A percentile compares a stretch with the other conserved stretches of the same genome.
Conservation (phyloP, 1,140 invertebrate species). For the Drosophila yakuba region DNA sequence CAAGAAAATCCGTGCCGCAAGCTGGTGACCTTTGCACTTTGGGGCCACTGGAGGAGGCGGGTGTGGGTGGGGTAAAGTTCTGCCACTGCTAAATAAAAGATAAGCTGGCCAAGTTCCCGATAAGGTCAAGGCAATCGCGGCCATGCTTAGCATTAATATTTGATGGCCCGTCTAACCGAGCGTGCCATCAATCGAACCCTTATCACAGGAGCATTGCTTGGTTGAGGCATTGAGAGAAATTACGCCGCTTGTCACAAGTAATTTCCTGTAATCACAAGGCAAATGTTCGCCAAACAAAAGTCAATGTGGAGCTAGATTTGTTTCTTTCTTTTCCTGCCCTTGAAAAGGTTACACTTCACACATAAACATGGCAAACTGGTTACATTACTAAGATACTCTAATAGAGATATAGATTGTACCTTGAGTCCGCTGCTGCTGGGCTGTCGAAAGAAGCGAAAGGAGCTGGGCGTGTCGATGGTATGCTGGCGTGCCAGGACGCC, state of each 20-base stretch:
- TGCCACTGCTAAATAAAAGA: conserved; percentile 53
- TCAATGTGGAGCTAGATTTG: background rate
- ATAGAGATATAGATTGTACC: conserved; percentile 60
- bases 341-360: background rate
- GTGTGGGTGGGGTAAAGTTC: conserved; percentile 25
- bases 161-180: conserved; percentile 42
- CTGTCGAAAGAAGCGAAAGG: conserved; percentile 87
- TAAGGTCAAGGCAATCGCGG: conserved; percentile 56
- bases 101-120: conserved; percentile 46
- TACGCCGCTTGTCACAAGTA: conserved; percentile 1
- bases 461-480: conserved; percentile 94
- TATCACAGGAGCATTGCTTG: conserved; percentile 23
- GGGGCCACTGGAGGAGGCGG: background rate
- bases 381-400: background rate
- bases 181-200: conserved; percentile 43
- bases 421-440: conserved; percentile 84
- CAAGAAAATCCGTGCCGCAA: conserved; percentile 32
- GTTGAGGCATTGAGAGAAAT: background rate
- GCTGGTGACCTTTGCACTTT: conserved; percentile 53
- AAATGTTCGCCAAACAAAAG: background rate
- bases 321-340: background rate
- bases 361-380: background rate
- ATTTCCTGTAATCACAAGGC: conserved; percentile 2
- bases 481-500: conserved; percentile 91
- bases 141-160: conserved; percentile 53